Evolutionary conservation across 2,113 vertebrate species (phyloP).

Genomic region (Rhinoptilus africanus): DNA sequence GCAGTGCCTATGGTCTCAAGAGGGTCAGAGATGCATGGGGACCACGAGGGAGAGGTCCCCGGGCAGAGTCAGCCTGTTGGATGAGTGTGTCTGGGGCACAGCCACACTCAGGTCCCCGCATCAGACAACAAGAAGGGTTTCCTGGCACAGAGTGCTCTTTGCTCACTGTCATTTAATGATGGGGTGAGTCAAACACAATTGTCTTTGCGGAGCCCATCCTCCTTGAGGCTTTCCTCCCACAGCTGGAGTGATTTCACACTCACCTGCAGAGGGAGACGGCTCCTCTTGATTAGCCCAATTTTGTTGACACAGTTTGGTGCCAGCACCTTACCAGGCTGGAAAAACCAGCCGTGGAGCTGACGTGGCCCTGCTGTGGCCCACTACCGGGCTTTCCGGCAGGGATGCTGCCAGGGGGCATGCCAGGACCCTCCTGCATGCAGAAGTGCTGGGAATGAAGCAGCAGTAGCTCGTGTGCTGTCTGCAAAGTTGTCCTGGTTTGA

Average conservation of each 20-base stretch:
- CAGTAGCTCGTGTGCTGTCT: not conserved
- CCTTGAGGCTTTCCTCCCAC: not conserved
- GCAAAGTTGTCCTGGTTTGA: not conserved
- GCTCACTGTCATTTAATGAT: not conserved
- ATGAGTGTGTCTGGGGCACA: not conserved
- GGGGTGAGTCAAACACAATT: not conserved
- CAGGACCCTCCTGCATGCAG: not conserved
- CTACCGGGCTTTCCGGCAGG: not conserved
- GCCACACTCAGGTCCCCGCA: not conserved
- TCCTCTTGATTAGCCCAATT: not conserved
- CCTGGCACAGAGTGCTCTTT: not conserved
- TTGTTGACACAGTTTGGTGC: not conserved
- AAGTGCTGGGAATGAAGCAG: not conserved
- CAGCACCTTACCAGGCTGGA: not conserved
- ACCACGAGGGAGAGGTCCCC: not conserved
- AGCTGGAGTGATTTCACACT: not conserved
- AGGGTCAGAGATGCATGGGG: not conserved
- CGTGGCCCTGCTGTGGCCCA: not conserved
- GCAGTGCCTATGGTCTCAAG: not conserved
- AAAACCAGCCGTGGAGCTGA: not conserved
- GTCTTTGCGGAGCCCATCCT: not conserved
- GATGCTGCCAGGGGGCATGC: not conserved
- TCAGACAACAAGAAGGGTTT: not conserved
- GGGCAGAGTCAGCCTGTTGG: not conserved
- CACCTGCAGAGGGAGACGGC: conserved; percentile 2